Percentiles rank a stretch among this genome's conserved stretches.
phyloP scores from a whole-genome alignment of 2,888 invertebrate species.

The Dicroscelio sp. region DNA sequence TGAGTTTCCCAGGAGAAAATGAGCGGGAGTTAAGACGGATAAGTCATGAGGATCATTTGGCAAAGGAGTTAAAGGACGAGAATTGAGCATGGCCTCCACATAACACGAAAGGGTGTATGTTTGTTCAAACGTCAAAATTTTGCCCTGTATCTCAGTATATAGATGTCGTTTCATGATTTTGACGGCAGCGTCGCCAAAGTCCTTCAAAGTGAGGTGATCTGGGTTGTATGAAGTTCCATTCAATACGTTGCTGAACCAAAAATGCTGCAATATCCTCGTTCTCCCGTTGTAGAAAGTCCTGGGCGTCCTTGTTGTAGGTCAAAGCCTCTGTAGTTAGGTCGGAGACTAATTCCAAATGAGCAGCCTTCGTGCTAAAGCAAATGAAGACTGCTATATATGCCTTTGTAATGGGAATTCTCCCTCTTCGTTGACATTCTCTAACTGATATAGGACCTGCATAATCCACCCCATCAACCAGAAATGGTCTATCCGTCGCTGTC shows the following conservation, averaged over 20 bases:
- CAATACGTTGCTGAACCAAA: not conserved
- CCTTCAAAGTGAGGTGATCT: not conserved
- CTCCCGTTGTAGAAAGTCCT: not conserved
- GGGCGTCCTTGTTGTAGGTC: not conserved
- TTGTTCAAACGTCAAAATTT: too few relatives aligned
- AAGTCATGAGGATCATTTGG: too few relatives aligned
- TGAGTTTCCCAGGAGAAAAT: not conserved
- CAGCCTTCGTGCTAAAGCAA: conserved; percentile 79
- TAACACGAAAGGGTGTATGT: too few relatives aligned
- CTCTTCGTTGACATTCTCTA: conserved; percentile 47
- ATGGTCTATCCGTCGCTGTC: not conserved
- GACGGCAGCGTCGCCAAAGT: too few relatives aligned
- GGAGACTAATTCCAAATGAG: conserved; percentile 71
- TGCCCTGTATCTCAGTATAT: too few relatives aligned
- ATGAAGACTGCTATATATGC: conserved; percentile 68
- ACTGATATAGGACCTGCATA: not conserved
- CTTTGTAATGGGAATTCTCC: not conserved
- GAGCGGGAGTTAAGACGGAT: not conserved
- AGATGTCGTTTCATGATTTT: not conserved
- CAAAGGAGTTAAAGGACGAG: too few relatives aligned
- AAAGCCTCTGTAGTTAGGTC: conserved; percentile 70
- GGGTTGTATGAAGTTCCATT: not conserved
- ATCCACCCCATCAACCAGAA: not conserved
- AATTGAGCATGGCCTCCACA: too few relatives aligned
- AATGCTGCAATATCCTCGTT: not conserved